Conservation (phyloP, 1,140 invertebrate species). For the Pemphigus obesinymphae region DNA sequence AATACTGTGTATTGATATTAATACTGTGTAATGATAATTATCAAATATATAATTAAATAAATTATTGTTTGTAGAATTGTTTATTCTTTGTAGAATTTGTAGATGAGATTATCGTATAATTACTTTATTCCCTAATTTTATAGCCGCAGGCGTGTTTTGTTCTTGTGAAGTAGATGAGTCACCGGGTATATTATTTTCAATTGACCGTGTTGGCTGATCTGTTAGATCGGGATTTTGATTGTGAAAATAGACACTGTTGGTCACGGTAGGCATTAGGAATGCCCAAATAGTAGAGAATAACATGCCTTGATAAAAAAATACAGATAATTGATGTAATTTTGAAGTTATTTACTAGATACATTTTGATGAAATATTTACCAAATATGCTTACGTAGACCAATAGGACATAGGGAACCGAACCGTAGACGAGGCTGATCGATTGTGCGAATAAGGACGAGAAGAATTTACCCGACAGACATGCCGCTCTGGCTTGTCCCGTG, state of each 20-base stretch:
- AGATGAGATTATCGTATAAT: neutral
- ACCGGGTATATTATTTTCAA: neutral
- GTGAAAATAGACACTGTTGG: conserved; percentile 57
- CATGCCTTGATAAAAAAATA: conserved; percentile 55
- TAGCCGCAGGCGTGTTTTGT: neutral
- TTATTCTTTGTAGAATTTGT: no score
- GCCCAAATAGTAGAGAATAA: conserved; percentile 67
- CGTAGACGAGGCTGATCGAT: neutral
- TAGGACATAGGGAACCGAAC: conserved; percentile 1
- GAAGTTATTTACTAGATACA: neutral
- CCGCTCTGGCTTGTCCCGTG: conserved; percentile 54
- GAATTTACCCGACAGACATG: conserved; percentile 28
- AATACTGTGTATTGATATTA: neutral
- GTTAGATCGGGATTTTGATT: neutral
- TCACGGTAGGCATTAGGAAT: conserved; percentile 68
- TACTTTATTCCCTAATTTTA: neutral
- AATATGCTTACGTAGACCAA: conserved; percentile 9
- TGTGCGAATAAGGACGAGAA: conserved; percentile 8
- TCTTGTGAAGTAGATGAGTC: neutral
- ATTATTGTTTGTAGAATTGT: neutral
- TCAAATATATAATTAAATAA: neutral
- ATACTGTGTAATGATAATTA: neutral
- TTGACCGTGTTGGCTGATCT: neutral
- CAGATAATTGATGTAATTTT: neutral
- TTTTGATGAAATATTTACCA: conserved; percentile 8